phyloP scores from a whole-genome alignment of 2,888 invertebrate genomes.

The Parthenolecanium corni region DNA sequence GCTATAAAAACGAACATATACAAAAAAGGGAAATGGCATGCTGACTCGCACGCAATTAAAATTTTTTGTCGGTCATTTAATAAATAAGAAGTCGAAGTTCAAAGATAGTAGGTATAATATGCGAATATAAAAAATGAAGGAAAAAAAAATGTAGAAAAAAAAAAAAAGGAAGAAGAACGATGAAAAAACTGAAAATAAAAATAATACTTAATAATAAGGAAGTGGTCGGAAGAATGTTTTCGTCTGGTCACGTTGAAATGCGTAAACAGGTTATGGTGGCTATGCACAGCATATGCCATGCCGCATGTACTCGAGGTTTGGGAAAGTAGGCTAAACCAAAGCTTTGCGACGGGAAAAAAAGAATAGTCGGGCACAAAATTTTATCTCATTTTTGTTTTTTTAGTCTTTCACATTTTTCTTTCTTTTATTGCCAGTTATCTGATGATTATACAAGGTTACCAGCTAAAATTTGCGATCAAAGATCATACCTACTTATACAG shows the following conservation, averaged over 20 bases:
- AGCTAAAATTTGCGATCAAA: neutral
- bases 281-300: slow-evolving; percentile 7
- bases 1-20: too few relatives aligned
- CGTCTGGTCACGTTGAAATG: slow-evolving; percentile 26
- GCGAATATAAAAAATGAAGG: too few relatives aligned
- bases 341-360: slow-evolving; percentile 10
- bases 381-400: slow-evolving; percentile 4
- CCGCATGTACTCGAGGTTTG: neutral
- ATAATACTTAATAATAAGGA: too few relatives aligned
- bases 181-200: too few relatives aligned
- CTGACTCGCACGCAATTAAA: too few relatives aligned
- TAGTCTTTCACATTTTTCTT: slow-evolving; percentile 2
- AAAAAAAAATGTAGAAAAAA: too few relatives aligned
- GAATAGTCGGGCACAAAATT: slow-evolving; percentile 5
- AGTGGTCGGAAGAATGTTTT: slow-evolving; percentile 6
- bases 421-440: neutral
- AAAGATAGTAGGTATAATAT: too few relatives aligned
- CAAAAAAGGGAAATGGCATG: too few relatives aligned
- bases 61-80: too few relatives aligned
- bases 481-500: too few relatives aligned
- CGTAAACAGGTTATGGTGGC: slow-evolving; percentile 23
- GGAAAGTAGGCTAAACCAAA: slow-evolving; percentile 22
- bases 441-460: slow-evolving; percentile 1
- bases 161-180: too few relatives aligned
- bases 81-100: too few relatives aligned